Conservation (phyloP, 2,888 invertebrate genomes). For the Drosophila trichaetosa region DNA sequence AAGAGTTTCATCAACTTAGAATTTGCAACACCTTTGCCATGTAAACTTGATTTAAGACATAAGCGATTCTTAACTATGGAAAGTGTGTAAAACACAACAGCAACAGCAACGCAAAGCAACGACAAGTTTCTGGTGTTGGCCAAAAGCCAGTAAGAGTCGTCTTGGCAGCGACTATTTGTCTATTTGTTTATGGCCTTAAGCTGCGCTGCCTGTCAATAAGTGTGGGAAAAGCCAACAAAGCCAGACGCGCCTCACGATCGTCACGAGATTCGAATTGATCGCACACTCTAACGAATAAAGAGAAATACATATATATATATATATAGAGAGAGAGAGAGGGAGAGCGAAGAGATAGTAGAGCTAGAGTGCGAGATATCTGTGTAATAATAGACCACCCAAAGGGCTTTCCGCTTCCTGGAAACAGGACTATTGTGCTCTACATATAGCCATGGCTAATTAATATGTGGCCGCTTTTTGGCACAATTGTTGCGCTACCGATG, state of each 20-base stretch:
- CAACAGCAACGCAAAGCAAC: conserved; percentile 7
- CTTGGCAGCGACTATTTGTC: conserved; percentile 64
- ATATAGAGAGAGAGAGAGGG: neutral
- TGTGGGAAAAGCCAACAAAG: conserved; percentile 78
- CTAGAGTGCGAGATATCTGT: neutral
- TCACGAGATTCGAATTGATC: conserved; percentile 45
- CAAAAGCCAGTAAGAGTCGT: conserved; percentile 66
- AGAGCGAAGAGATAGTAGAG: neutral
- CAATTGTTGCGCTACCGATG: conserved; percentile 73
- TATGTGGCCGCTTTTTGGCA: conserved; percentile 72
- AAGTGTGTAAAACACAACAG: conserved; percentile 28
- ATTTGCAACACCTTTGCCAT: neutral
- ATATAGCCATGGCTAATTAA: conserved; percentile 68
- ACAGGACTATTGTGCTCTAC: conserved; percentile 43
- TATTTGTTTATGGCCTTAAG: conserved; percentile 78
- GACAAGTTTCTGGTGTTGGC: conserved; percentile 56
- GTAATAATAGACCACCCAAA: conserved; percentile 61
- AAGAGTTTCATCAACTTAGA: neutral
- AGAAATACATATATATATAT: neutral
- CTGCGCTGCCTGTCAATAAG: conserved; percentile 69
- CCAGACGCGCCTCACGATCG: conserved; percentile 51
- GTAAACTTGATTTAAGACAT: neutral
- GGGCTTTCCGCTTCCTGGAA: conserved; percentile 56
- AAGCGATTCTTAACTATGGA: conserved; percentile 5
- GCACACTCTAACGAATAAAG: conserved; percentile 28